Conservation (phyloP, 2,113 vertebrate genomes). For the Heteronetta atricapilla region DNA sequence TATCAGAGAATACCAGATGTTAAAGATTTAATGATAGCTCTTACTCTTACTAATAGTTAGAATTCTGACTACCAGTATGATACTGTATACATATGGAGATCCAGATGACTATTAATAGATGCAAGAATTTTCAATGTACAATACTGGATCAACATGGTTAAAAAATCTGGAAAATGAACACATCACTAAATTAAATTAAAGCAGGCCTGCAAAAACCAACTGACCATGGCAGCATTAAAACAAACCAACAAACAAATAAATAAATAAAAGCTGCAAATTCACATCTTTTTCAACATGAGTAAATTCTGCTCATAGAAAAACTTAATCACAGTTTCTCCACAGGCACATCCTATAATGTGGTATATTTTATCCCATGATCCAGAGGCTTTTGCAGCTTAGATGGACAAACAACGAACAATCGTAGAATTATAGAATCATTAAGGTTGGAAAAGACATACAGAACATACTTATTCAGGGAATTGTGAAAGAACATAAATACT, state of each 20-base stretch:
- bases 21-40: neutral
- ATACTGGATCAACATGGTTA: neutral
- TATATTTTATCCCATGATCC: neutral
- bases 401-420: neutral
- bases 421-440: too few species aligned
- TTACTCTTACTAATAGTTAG: neutral
- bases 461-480: neutral
- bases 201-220: neutral
- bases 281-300: accelerated
- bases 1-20: neutral
- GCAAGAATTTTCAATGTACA: neutral
- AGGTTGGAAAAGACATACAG: too few species aligned
- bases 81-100: neutral
- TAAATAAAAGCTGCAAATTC: neutral
- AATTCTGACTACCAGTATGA: neutral
- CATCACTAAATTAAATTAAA: neutral
- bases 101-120: neutral
- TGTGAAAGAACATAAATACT: neutral
- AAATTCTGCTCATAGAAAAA: neutral
- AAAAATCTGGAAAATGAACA: accelerated
- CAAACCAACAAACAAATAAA: too few species aligned
- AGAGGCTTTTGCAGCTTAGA: neutral
- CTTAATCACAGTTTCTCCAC: neutral
- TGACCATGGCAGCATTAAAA: neutral
- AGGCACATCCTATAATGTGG: neutral